phyloP scores from a whole-genome alignment of 2,113 vertebrate genomes.

The Neodon shergylaensis region DNA sequence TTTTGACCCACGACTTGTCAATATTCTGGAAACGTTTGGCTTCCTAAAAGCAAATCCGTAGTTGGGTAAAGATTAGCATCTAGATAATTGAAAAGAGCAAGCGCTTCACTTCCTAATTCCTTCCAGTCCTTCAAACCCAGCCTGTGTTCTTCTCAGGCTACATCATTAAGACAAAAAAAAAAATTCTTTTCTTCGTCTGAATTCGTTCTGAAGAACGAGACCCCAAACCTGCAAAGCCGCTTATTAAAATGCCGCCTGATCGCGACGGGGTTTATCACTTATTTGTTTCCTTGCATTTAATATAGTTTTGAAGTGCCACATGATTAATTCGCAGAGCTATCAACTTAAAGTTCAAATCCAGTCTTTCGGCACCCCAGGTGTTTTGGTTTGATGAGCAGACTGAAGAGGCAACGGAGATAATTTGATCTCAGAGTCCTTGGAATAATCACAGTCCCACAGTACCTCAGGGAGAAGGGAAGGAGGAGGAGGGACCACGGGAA shows the following conservation, averaged over 20 bases:
- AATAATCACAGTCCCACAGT: conserved; percentile 56
- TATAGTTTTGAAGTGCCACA: conserved; percentile 52
- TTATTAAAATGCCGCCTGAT: conserved; percentile 48
- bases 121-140: conserved; percentile 18
- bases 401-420: conserved; percentile 62
- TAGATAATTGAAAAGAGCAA: conserved; percentile 11
- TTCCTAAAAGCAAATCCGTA: conserved; percentile 81
- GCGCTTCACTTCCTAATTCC: conserved; percentile 32
- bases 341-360: conserved; percentile 60
- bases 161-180: conserved; percentile 33
- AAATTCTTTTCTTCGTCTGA: background rate
- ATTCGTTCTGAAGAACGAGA: conserved; percentile 64
- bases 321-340: conserved; percentile 65
- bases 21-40: conserved; percentile 89
- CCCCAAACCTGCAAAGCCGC: conserved; percentile 42
- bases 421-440: conserved; percentile 59
- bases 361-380: conserved; percentile 62
- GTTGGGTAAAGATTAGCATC: conserved; percentile 43
- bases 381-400: conserved; percentile 71
- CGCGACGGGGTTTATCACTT: conserved; percentile 11
- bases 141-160: conserved; percentile 20
- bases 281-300: conserved; percentile 54
- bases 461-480: background rate
- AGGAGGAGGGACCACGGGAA: background rate
- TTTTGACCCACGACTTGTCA: conserved; percentile 88